phyloP scores from a whole-genome alignment of 2,797 vertebrate species.

The Lophius americanus region DNA sequence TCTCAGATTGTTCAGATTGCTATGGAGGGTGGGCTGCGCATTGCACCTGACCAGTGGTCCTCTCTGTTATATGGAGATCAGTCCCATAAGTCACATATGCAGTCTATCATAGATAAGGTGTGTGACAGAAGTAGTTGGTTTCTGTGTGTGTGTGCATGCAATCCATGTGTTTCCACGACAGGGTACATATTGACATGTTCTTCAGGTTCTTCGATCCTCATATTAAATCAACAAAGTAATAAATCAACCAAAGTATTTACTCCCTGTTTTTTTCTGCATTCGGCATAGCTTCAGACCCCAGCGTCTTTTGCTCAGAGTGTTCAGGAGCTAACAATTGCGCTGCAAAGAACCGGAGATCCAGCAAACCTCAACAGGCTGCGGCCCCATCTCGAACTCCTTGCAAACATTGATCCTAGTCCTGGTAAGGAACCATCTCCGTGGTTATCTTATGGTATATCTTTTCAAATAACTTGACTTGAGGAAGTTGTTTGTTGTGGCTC shows the following conservation, averaged over 20 bases:
- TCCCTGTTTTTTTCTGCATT: not conserved
- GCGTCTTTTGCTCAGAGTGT: constrained; percentile 99
- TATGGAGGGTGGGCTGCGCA: constrained; percentile 97
- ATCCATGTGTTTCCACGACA: not conserved
- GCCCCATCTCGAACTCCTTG: constrained; percentile 95
- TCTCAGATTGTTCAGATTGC: constrained; percentile 99
- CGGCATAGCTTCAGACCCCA: constrained; percentile 94
- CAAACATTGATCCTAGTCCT: constrained; percentile 98
- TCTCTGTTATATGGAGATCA: constrained; percentile 97
- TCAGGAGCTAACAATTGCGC: constrained; percentile 97
- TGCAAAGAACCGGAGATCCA: constrained; percentile 98
- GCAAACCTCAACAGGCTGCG: constrained; percentile 97
- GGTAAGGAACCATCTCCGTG: constrained; percentile 78
- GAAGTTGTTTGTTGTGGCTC: not conserved
- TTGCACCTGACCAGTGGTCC: constrained; percentile 99
- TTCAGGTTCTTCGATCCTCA: not conserved
- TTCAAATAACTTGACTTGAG: not conserved
- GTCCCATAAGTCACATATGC: constrained; percentile 99
- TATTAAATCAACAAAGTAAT: no score
- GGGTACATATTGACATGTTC: not conserved
- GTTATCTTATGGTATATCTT: no score
- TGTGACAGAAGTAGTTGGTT: constrained; percentile 25
- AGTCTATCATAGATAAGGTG: constrained; percentile 99
- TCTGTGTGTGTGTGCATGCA: not conserved
- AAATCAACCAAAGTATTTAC: constrained; percentile 6